A percentile compares a stretch with the other conserved stretches of the same genome.
Evolutionary conservation across 1,140 invertebrate species (phyloP).

Genomic region (Euura saliciscinereae): DNA sequence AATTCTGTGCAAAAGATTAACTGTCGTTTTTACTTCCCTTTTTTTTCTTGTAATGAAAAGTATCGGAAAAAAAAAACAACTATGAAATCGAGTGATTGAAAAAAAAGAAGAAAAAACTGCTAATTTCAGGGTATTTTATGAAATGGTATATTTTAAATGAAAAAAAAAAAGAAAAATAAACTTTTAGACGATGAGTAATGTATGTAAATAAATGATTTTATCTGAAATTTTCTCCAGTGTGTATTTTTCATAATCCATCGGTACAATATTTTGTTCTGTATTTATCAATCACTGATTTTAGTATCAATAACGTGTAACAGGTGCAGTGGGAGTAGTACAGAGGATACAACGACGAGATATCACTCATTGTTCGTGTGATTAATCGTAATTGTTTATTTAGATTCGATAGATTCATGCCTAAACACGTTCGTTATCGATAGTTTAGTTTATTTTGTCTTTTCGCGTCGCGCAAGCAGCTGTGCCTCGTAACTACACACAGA

Average conservation of each 20-base stretch:
- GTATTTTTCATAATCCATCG: neutral
- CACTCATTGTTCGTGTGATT: too few species aligned
- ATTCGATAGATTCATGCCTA: too few species aligned
- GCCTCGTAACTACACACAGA: too few species aligned
- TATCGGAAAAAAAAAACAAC: neutral
- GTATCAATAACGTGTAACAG: too few species aligned
- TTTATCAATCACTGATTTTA: too few species aligned
- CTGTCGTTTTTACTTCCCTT: neutral
- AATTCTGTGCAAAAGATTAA: neutral
- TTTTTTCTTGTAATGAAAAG: neutral
- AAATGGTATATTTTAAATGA: neutral
- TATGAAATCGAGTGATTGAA: too few species aligned
- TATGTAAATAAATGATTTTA: conserved; percentile 3
- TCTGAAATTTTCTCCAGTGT: neutral
- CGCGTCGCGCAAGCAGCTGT: too few species aligned
- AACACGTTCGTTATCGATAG: too few species aligned
- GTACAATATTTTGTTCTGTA: too few species aligned
- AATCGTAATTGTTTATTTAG: too few species aligned
- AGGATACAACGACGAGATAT: neutral
- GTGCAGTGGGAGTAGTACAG: neutral
- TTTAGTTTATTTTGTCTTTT: too few species aligned
- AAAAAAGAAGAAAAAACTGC: neutral
- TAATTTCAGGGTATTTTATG: conserved; percentile 1
- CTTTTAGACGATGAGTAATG: neutral
- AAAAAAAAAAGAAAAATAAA: neutral